phyloP scores from a whole-genome alignment of 2,888 invertebrate genomes.

The Chironomus riparius region DNA sequence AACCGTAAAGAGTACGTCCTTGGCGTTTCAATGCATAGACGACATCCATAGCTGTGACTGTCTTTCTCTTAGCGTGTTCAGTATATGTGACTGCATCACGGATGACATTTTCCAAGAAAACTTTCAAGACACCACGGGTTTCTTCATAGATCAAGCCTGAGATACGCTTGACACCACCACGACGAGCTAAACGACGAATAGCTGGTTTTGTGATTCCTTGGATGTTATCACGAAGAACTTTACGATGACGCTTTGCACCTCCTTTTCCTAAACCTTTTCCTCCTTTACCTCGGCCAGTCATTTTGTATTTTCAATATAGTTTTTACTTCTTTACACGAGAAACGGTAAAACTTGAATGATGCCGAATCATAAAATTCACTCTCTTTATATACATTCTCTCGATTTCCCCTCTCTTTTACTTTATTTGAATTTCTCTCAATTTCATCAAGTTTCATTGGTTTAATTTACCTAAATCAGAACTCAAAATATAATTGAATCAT shows the following conservation, averaged over 20 bases:
- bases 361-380: not conserved
- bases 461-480: not conserved
- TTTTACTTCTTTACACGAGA: not conserved
- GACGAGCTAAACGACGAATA: slow-evolving; percentile 62
- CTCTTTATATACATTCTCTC: not conserved
- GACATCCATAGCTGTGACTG: slow-evolving; percentile 81
- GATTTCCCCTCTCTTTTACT: not conserved
- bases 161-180: slow-evolving; percentile 55
- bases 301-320: slow-evolving; percentile 37
- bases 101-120: not conserved
- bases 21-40: slow-evolving; percentile 71
- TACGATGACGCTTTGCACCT: slow-evolving; percentile 74
- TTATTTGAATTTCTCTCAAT: not conserved
- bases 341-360: not conserved
- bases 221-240: slow-evolving; percentile 58
- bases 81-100: not conserved
- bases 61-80: slow-evolving; percentile 57
- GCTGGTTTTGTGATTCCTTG: not conserved
- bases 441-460: not conserved
- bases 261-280: slow-evolving; percentile 71
- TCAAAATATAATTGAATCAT: not conserved
- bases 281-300: slow-evolving; percentile 74
- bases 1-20: slow-evolving; percentile 70
- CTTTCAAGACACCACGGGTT: not conserved
- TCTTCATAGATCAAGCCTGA: not conserved